Base-by-base conservation (phyloP, 2,888 invertebrate genomes). In the Drosophila demipolita region DNA sequence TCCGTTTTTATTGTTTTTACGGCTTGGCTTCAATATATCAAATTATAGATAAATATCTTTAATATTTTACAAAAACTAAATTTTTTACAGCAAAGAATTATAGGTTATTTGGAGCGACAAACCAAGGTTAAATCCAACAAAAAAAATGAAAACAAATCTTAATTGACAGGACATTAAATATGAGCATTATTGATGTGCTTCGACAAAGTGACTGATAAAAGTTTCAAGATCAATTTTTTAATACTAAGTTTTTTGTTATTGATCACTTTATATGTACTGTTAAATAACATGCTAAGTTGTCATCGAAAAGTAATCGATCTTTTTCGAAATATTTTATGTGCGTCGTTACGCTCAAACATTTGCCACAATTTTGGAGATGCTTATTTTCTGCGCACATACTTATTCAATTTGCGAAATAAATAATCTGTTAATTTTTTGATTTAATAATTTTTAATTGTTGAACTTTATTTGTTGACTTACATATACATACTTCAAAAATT, bases 391-490 rank as follows among this genome's bases (percentile, higher is more conserved):
- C 17, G 53, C 9, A 33, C 12, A 23, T 15, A 45, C 7, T 20
- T 35, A 45, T 12, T 38, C 2, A 15, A 45, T 38, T 54, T 15
- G 35, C 7, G 1, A 29, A 33, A 11, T 32, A 8, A 12, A 32
- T 6, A 23, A 7, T 26, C 12, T 9, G 26, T 15, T 3, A 2
- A 36, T 26, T 55, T 48, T 38, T 17, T 45, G 26, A 35, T 36
- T 77, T 50, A 48, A 63, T 72, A 75, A 70, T 73, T 88, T 84
- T 42, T 66, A 87, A 90, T 90, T 87, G 84, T 85, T 85, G 84
- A 90, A 85, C 85, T 85, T 85, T 85, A 85, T 90, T 85, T 90
- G 59, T 74, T 80, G 84, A 66, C 90, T 85, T 89, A 90, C 75
- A 82, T 75, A 66, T 78, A 90, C 70, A 74, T 90, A 90, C 66